Evolutionary conservation across 2,113 vertebrate species (phyloP), one percentile per base, ranked within the genome.

Genomic region (Brachyhypopomus gauderio): DNA sequence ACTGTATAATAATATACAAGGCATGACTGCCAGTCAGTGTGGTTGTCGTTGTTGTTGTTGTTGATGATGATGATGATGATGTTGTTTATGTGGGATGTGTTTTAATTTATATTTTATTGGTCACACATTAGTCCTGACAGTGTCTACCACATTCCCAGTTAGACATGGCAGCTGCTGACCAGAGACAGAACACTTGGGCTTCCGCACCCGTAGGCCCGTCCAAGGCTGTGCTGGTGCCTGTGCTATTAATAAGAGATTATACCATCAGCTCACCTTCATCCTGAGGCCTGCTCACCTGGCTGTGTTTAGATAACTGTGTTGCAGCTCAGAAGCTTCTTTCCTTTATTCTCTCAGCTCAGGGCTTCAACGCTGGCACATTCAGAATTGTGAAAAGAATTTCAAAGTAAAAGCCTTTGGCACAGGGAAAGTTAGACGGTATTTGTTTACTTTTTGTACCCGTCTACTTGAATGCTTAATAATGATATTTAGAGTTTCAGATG

Each of bases 281-380:
- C 64, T 67, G 64, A 36, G 30, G 64, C 64, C 36, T 19, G 30
- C 20, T 69, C 66, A 69, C 38, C 34, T 69, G 66, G 30, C 66
- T 69, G 30, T 38, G 34, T 69, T 36, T 38, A 38, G 20, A 17
- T 38, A 38, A 69, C 11, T n/a, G 34, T 69, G 66, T n/a, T n/a
- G 66, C 20, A 38, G 20, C 19, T 36, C 34, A 9, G 5, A 2
- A 17, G 19, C 34, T 38, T 38, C n/a, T 30, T 69, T 69, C 16
- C 16, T 69, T 69, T 38, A 12, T 30, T 38, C 30, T 38, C 36
- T 20, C 17, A 8, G n/a, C 30, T 38, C 27, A 38, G 19, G 7
- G 3, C 34, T 19, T 38, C 30, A 66, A 17, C 19, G 30, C 62
- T 7, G 63, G 5, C 11, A 17, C 14, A 8, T 64, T 66, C 27